Evolutionary conservation across 2,797 vertebrate genomes (phyloP).

Genomic region (Crypturellus tataupa): DNA sequence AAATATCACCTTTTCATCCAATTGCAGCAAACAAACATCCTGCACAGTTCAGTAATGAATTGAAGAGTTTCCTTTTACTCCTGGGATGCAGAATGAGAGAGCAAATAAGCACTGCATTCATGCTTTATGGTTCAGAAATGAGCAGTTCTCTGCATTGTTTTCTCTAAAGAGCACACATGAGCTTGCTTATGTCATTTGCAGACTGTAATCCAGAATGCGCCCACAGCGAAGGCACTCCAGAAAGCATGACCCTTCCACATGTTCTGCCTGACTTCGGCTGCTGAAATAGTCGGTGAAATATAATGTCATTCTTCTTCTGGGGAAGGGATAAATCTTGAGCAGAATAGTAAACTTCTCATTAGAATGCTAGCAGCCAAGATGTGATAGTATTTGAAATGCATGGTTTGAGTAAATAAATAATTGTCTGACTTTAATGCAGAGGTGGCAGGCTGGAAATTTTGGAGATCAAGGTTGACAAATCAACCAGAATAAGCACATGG

Average conservation of each 20-base stretch:
- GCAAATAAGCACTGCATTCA: slow-evolving; percentile 12
- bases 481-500: neutral
- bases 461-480: neutral
- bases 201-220: neutral
- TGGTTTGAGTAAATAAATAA: neutral
- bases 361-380: neutral
- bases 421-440: neutral
- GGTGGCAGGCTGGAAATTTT: neutral
- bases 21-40: slow-evolving; percentile 39
- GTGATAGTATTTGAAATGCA: neutral
- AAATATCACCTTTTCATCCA: slow-evolving; percentile 30
- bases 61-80: slow-evolving; percentile 39
- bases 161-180: neutral
- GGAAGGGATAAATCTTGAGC: neutral
- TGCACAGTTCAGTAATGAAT: slow-evolving; percentile 8
- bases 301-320: neutral
- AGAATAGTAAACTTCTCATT: neutral
- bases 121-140: neutral
- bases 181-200: neutral
- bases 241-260: neutral
- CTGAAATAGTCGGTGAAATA: neutral
- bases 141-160: slow-evolving; percentile 30
- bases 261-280: slow-evolving; percentile 6
- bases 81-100: slow-evolving; percentile 2
- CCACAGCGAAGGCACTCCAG: neutral